Conservation (phyloP, 1,140 invertebrate species). For the Ceratoteleas bidentatus region DNA sequence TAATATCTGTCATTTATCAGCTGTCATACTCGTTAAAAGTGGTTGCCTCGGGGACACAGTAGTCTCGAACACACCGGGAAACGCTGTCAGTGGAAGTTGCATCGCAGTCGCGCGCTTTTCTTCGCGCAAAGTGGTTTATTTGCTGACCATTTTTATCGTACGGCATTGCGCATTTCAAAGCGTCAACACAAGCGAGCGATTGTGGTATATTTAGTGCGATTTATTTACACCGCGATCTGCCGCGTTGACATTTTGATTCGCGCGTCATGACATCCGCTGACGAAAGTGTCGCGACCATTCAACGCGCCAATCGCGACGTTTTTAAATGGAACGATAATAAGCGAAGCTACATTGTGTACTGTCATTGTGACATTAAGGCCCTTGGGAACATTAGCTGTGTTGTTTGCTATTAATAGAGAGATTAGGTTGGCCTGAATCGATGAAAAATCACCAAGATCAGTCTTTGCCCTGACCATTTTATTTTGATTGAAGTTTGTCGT, state of each 20-base stretch:
- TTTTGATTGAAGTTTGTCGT: no score
- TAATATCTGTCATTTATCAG: slow-evolving; percentile 52
- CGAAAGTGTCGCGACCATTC: no score
- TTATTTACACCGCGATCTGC: slow-evolving; percentile 16
- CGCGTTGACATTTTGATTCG: background rate
- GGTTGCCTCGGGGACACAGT: background rate
- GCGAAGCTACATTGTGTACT: slow-evolving; percentile 19
- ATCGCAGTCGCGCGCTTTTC: background rate
- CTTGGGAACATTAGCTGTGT: slow-evolving; percentile 55
- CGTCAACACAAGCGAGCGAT: slow-evolving; percentile 38
- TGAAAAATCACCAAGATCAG: slow-evolving; percentile 35
- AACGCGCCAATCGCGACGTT: background rate
- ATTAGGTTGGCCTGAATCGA: slow-evolving; percentile 72
- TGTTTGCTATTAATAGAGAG: slow-evolving; percentile 71
- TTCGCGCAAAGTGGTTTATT: slow-evolving; percentile 9
- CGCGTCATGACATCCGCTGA: background rate
- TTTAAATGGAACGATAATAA: slow-evolving; percentile 6
- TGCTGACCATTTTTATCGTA: slow-evolving; percentile 26
- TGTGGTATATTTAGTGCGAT: slow-evolving; percentile 7
- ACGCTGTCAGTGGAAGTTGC: background rate
- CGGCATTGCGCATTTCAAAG: slow-evolving; percentile 68
- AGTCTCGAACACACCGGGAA: background rate
- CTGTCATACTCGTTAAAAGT: slow-evolving; percentile 24
- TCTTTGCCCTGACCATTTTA: no score
- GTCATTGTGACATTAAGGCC: slow-evolving; percentile 47